phyloP scores from a whole-genome alignment of 2,113 vertebrate genomes.

The Erythrocercus mccallii region DNA sequence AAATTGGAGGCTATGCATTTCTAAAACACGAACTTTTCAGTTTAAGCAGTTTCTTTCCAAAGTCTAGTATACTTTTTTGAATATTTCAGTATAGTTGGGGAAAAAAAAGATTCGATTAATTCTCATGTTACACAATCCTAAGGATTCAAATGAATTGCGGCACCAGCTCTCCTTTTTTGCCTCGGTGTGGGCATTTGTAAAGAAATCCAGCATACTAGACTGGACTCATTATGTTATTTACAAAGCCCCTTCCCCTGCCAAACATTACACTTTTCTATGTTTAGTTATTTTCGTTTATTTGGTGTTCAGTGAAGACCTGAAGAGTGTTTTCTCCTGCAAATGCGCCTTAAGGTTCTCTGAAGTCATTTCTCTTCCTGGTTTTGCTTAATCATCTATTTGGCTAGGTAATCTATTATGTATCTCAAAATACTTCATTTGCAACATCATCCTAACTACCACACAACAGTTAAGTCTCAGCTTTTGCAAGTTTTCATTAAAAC shows the following conservation, averaged over 20 bases:
- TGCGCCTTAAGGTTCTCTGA: not conserved
- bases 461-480: not conserved
- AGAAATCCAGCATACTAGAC: not conserved
- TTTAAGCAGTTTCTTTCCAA: not conserved
- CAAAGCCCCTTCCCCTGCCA: not conserved
- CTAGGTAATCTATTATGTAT: not conserved
- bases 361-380: not conserved
- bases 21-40: not conserved
- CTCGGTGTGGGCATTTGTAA: not conserved
- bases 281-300: not conserved
- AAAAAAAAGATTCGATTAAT: not conserved
- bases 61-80: not conserved
- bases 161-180: not conserved
- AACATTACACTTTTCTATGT: not conserved
- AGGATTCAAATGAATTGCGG: not conserved
- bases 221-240: not conserved
- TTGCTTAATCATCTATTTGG: not conserved
- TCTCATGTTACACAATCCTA: not conserved
- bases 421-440: not conserved
- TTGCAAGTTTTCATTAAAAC: not conserved
- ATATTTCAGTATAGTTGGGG: not conserved
- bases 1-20: not conserved
- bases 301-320: not conserved
- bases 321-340: not conserved
- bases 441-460: not conserved